Evolutionary conservation across 2,888 invertebrate genomes (phyloP).

Genomic region (Cataglyphis livida): DNA sequence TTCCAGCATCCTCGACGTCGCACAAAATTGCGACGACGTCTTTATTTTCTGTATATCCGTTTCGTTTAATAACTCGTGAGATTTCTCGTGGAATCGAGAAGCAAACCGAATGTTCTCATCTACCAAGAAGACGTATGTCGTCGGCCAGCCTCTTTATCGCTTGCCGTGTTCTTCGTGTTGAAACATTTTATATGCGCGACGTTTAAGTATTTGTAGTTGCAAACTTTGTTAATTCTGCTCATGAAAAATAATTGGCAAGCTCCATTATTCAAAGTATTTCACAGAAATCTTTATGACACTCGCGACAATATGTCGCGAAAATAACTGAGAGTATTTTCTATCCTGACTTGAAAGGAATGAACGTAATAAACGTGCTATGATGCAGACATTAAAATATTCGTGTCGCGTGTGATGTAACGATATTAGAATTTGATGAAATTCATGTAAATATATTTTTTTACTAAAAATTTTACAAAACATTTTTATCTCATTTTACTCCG

Average conservation of each 20-base stretch:
- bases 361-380: neutral
- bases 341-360: neutral
- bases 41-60: conserved; percentile 34
- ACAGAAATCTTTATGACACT: neutral
- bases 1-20: neutral
- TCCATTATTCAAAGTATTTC: neutral
- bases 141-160: neutral
- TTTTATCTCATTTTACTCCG: neutral
- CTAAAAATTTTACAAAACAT: neutral
- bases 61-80: conserved; percentile 11
- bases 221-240: neutral
- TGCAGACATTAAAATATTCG: neutral
- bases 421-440: neutral
- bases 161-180: neutral
- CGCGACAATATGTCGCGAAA: neutral
- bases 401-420: neutral
- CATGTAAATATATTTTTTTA: neutral
- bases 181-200: conserved; percentile 17
- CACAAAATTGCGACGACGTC: conserved; percentile 23
- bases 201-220: neutral
- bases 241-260: neutral
- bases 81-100: conserved; percentile 23
- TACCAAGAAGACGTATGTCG: neutral
- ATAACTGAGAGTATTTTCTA: neutral
- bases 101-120: conserved; percentile 7